These are phyloP conservation scores for Brachyrhaphis roseni DNA, from an alignment of 2,797 vertebrate species.

Conservation along the genomic window DNA sequence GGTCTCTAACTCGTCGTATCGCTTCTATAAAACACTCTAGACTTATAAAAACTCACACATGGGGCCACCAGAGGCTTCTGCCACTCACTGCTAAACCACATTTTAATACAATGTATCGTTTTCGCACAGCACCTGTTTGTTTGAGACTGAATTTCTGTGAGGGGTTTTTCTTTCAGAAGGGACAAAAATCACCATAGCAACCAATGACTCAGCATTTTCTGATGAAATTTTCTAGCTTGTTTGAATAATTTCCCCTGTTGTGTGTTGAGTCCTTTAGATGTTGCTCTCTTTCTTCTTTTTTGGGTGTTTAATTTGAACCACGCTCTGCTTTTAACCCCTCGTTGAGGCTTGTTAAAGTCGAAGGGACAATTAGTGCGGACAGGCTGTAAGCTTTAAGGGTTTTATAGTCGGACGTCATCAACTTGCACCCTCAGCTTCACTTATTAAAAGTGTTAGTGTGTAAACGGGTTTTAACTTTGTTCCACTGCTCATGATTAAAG, in stretches of 20 bases:
- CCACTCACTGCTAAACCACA: too few species aligned
- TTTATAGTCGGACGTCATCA: slow-evolving; percentile 54
- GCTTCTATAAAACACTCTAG: not conserved
- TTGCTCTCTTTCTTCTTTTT: not conserved
- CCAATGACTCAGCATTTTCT: slow-evolving; percentile 1
- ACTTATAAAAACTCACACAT: not conserved
- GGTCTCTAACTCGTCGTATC: not conserved
- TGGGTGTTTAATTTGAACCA: slow-evolving; percentile 46
- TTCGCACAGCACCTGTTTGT: not conserved
- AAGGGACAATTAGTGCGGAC: slow-evolving; percentile 55
- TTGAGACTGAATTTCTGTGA: not conserved
- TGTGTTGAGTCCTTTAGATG: not conserved
- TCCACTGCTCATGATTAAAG: slow-evolving; percentile 41
- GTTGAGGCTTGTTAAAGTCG: slow-evolving; percentile 60
- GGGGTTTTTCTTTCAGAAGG: not conserved
- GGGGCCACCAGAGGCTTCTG: not conserved
- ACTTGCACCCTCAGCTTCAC: slow-evolving; percentile 35
- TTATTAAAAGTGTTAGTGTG: slow-evolving; percentile 36
- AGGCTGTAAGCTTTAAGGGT: slow-evolving; percentile 25
- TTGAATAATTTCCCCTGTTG: not conserved
- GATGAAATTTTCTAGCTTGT: not conserved
- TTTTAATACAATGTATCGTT: not conserved
- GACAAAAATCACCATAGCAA: not conserved
- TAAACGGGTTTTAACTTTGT: slow-evolving; percentile 38
- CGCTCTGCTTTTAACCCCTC: slow-evolving; percentile 21